phyloP scores from a whole-genome alignment of 1,140 invertebrate species.

The Trichonephila inaurata region DNA sequence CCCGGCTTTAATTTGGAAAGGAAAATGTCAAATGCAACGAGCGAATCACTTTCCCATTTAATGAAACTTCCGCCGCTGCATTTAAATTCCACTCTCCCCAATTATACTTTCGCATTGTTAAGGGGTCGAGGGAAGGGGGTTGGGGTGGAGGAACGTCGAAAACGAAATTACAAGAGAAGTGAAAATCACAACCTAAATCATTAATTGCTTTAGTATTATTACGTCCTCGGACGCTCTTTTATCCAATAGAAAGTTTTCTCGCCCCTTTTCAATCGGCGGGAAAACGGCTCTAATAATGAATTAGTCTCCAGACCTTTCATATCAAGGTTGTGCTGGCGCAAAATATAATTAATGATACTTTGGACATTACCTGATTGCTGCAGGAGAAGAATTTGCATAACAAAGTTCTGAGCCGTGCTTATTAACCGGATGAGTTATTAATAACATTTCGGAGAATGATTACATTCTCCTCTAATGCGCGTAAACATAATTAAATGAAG shows the following conservation, averaged over 20 bases:
- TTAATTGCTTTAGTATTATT: slow-evolving; percentile 73
- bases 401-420: slow-evolving; percentile 67
- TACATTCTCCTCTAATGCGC: slow-evolving; percentile 70
- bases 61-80: slow-evolving; percentile 49
- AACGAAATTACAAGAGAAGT: slow-evolving; percentile 69
- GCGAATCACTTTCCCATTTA: slow-evolving; percentile 33
- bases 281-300: slow-evolving; percentile 64
- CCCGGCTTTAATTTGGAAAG: slow-evolving; percentile 46
- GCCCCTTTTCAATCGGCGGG: slow-evolving; percentile 52
- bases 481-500: slow-evolving; percentile 75
- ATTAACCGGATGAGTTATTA: slow-evolving; percentile 73
- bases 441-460: slow-evolving; percentile 74
- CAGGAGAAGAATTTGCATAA: slow-evolving; percentile 72
- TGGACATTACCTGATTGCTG: slow-evolving; percentile 74
- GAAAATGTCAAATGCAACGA: slow-evolving; percentile 32
- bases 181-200: slow-evolving; percentile 72
- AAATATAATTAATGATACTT: slow-evolving; percentile 75
- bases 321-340: slow-evolving; percentile 50
- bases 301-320: slow-evolving; percentile 61
- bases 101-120: slow-evolving; percentile 71
- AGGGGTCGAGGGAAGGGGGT: background rate
- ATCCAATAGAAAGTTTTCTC: background rate
- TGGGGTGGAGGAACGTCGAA: slow-evolving; percentile 6
- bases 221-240: background rate
- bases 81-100: slow-evolving; percentile 70